phyloP scores from a whole-genome alignment of 2,113 vertebrate genomes.

The Lanius ludovicianus region DNA sequence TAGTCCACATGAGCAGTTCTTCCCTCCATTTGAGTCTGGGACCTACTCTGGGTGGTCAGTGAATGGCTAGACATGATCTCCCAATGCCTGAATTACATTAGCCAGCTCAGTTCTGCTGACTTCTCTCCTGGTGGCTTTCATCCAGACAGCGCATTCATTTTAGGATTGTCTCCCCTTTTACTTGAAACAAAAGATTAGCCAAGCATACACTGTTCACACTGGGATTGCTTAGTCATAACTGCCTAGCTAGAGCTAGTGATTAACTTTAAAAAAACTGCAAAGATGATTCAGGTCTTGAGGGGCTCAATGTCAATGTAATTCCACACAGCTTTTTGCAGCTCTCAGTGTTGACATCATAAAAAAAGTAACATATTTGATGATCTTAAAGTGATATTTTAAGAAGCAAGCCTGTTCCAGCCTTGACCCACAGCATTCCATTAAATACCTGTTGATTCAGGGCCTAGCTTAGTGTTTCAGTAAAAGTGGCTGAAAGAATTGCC shows the following conservation, averaged over 20 bases:
- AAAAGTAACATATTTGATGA: not conserved
- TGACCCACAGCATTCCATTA: not conserved
- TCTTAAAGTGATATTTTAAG: not conserved
- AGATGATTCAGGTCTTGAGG: not conserved
- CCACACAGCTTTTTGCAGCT: not conserved
- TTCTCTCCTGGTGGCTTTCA: not conserved
- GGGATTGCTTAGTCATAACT: not conserved
- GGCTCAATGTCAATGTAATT: not conserved
- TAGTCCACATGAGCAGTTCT: not conserved
- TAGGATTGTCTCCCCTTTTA: not conserved
- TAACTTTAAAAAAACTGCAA: not conserved
- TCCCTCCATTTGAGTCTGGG: not conserved
- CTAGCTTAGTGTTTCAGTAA: not conserved
- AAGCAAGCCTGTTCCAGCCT: not conserved
- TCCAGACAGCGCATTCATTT: not conserved
- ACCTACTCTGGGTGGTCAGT: not conserved
- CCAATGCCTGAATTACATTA: not conserved
- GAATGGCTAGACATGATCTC: fast-evolving
- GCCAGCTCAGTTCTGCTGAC: not conserved
- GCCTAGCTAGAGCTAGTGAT: not conserved
- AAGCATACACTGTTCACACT: not conserved
- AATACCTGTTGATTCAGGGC: not conserved
- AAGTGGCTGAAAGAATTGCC: not conserved
- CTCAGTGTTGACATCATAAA: not conserved
- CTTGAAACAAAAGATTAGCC: not conserved